Evolutionary conservation across 2,113 vertebrate genomes (phyloP), one percentile per base, ranked within the genome.

Genomic region (Bubo scandiacus): DNA sequence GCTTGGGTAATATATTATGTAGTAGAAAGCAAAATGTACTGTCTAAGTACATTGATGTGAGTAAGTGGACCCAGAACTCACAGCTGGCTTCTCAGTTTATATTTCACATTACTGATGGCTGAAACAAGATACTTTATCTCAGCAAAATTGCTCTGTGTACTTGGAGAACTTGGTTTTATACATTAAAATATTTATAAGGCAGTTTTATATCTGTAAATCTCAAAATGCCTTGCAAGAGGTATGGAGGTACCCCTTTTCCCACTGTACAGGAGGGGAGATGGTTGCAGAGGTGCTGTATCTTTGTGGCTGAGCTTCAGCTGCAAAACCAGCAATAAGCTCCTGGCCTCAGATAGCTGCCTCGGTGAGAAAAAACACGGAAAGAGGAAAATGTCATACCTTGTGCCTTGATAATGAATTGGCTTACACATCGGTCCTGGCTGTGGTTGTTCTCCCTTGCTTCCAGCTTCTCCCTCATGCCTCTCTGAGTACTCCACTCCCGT

Each of bases 111-210:
- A 26, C 70, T 61, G 57, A 19, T 89, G 94, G 70, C 81, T 81
- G 68, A 80, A 96, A 73, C 32, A 58, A 87, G 81, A 55, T 67
- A 38, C 62, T 77, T 94, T 18, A 74, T 95, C 92, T 88, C 77
- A 66, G 95, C 66, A 92, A 58, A 94, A 86, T 32, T 58, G 43
- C 68, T 94, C 72, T 45, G 36, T 81, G 80, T 94, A 42, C 89
- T 94, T 58, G 54, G 81, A 71, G 92, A 95, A 84, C 58, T 85
- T 62, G 81, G 1, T 32, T 87, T 90, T 72, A 40, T 54, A 12
- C 40, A 55, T 73, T 91, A 55, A 92, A 92, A 89, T 94, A 72
- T 92, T 93, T 94, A 81, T 54, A 58, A 85, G 40, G 77, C 61
- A n/a, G 32, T 38, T 89, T 94, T 91, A 4, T 73, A 6, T 47